A percentile compares a stretch with the other conserved stretches of the same genome.
Conservation (phyloP, 2,888 invertebrate species). For the Exocentrus adspersus region DNA sequence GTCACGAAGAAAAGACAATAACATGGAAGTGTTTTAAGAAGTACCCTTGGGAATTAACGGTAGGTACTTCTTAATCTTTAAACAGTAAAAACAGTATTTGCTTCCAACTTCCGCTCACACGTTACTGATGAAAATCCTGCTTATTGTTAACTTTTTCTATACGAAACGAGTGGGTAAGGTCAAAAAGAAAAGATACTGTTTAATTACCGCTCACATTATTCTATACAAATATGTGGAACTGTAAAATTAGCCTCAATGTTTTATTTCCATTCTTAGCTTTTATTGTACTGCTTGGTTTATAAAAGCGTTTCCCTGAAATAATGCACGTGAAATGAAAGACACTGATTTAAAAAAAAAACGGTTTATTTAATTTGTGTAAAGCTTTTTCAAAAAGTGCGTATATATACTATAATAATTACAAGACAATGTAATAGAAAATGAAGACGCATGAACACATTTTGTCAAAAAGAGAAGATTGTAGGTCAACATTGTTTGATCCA, state of each 20-base stretch:
- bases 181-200: not conserved
- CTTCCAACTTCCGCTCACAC: slow-evolving; percentile 3
- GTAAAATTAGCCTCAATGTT: too few species aligned
- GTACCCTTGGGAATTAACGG: too few species aligned
- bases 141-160: slow-evolving; percentile 6
- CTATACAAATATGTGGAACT: too few species aligned
- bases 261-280: too few species aligned
- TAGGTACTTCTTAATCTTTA: too few species aligned
- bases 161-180: not conserved
- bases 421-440: slow-evolving; percentile 13
- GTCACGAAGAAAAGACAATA: too few species aligned
- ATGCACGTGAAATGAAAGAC: not conserved
- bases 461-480: not conserved
- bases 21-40: too few species aligned
- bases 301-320: not conserved
- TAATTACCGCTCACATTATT: too few species aligned
- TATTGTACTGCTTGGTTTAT: too few species aligned
- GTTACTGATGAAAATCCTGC: not conserved
- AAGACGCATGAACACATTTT: slow-evolving; percentile 24
- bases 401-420: too few species aligned
- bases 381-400: slow-evolving; percentile 11
- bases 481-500: too few species aligned
- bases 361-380: slow-evolving; percentile 18
- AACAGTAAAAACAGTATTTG: too few species aligned
- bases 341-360: not conserved